Evolutionary conservation across 2,113 vertebrate species (phyloP).

Genomic region (Plecotus auritus): DNA sequence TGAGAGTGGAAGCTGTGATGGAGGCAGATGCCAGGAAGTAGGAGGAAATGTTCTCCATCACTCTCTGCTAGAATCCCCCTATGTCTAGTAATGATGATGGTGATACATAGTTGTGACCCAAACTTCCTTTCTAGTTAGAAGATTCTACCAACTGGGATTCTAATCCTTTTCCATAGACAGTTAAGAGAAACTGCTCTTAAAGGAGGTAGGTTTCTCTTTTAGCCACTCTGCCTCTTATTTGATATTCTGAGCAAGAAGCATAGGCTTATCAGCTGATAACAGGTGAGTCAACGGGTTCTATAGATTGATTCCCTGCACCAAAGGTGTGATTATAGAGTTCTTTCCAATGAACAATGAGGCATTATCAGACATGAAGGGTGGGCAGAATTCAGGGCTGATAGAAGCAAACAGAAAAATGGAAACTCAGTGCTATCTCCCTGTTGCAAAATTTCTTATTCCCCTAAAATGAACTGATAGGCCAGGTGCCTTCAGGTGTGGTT

Average conservation of each 20-base stretch:
- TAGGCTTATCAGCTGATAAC: conserved; percentile 76
- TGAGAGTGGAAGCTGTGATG: background rate
- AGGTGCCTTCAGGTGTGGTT: background rate
- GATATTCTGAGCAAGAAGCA: conserved; percentile 61
- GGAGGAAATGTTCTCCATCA: background rate
- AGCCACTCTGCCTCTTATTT: conserved; percentile 58
- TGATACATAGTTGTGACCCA: background rate
- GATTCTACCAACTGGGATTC: background rate
- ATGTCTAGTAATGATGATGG: background rate
- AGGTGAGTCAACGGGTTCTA: conserved; percentile 71
- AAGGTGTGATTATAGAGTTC: conserved; percentile 72
- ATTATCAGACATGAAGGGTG: conserved; percentile 74
- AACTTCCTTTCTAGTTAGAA: background rate
- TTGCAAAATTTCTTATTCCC: conserved; percentile 41
- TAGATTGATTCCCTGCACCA: conserved; percentile 66
- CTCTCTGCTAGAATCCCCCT: background rate
- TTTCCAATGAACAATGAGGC: conserved; percentile 67
- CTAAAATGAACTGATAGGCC: background rate
- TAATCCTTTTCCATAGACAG: background rate
- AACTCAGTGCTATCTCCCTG: conserved; percentile 14
- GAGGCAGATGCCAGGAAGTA: background rate
- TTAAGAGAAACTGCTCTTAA: background rate
- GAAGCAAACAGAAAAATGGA: conserved; percentile 64
- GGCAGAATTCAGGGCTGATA: conserved; percentile 46
- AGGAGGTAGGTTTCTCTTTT: conserved; percentile 23